A percentile compares a stretch with the other conserved stretches of the same genome.
These are phyloP conservation scores for Cladopsammia gracilis DNA, from an alignment of 64 coral and sea anemone genomes.

Conservation along the genomic window DNA sequence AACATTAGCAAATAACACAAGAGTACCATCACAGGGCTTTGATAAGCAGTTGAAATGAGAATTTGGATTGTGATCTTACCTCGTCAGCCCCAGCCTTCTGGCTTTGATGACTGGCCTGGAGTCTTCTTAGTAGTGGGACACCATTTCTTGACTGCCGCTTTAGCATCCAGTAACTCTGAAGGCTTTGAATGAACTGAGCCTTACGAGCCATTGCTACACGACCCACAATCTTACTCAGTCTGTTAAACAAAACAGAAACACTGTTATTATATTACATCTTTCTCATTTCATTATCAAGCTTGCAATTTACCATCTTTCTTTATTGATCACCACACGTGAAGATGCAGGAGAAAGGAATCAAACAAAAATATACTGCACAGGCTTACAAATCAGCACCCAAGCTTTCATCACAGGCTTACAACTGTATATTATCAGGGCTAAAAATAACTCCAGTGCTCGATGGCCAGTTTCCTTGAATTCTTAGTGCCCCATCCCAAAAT, in stretches of 20 bases:
- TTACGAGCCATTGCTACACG: conserved; percentile 96
- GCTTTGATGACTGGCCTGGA: conserved; percentile 95
- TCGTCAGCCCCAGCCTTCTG: conserved; percentile 94
- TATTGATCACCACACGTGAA: too few relatives aligned
- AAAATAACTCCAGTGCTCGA: too few relatives aligned
- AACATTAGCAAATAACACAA: not conserved
- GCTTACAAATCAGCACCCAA: too few relatives aligned
- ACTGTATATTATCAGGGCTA: too few relatives aligned
- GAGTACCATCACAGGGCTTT: not conserved
- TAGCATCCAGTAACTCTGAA: conserved; percentile 99
- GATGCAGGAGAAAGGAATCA: too few relatives aligned
- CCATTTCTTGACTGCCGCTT: conserved; percentile 99
- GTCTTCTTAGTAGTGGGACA: conserved; percentile 87
- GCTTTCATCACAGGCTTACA: too few relatives aligned
- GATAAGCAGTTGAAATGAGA: not conserved
- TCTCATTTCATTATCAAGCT: too few relatives aligned
- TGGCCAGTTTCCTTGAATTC: too few relatives aligned
- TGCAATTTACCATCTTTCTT: too few relatives aligned
- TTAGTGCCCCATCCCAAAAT: too few relatives aligned
- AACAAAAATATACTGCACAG: too few relatives aligned
- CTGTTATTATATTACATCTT: too few relatives aligned
- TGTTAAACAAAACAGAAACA: conserved; percentile 7
- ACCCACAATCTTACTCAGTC: conserved; percentile 97
- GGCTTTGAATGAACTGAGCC: conserved; percentile 95
- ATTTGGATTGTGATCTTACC: conserved; percentile 30